Conservation (phyloP, 2,113 vertebrate genomes). For the Pteronura brasiliensis region DNA sequence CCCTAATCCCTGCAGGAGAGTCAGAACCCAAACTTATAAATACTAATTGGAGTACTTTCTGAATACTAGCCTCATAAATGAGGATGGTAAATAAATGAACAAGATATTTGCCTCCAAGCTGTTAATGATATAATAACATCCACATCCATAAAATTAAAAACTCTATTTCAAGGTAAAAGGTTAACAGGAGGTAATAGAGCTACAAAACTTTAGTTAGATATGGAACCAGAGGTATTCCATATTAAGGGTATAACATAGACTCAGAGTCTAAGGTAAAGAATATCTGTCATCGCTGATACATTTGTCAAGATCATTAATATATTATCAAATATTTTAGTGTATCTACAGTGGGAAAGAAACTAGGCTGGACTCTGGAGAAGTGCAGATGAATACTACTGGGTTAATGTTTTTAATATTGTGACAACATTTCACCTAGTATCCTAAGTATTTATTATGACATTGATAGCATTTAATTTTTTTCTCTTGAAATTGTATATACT, state of each 20-base stretch:
- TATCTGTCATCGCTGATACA: background rate
- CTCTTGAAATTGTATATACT: background rate
- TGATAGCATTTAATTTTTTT: background rate
- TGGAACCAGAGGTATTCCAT: background rate
- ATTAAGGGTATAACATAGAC: background rate
- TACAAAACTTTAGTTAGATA: background rate
- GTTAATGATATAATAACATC: background rate
- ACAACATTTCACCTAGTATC: background rate
- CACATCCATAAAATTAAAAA: background rate
- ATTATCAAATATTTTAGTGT: background rate
- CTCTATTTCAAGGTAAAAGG: background rate
- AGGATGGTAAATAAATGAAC: background rate
- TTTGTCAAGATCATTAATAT: background rate
- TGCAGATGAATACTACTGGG: background rate
- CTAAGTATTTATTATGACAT: background rate
- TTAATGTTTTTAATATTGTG: background rate
- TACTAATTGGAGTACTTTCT: background rate
- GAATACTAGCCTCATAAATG: background rate
- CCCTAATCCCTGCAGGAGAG: background rate
- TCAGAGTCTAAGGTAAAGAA: background rate
- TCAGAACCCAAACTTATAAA: background rate
- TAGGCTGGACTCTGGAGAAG: background rate
- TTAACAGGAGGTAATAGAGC: background rate
- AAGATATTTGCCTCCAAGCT: background rate
- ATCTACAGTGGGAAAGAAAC: background rate